These are phyloP conservation scores for Laticauda laticaudata DNA, from an alignment of 2,113 vertebrate genomes.

Conservation along the genomic window DNA sequence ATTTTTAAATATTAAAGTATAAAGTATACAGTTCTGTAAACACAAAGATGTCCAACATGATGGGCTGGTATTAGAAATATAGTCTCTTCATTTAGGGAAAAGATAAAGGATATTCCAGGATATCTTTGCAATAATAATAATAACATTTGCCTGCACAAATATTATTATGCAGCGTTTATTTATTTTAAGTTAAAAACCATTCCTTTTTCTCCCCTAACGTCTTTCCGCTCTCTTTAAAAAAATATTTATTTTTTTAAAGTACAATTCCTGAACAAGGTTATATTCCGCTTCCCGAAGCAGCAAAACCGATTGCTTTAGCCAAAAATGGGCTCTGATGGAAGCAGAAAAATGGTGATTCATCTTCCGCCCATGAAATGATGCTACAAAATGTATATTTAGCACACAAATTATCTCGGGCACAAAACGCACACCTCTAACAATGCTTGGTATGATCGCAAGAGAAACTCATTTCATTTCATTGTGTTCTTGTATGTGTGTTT, in stretches of 20 bases:
- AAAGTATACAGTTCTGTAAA: constrained; percentile 75
- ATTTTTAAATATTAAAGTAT: background rate
- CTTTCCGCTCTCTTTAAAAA: constrained; percentile 15
- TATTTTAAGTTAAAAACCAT: constrained; percentile 33
- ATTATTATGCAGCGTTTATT: constrained; percentile 20
- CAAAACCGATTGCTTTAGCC: background rate
- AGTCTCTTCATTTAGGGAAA: constrained; percentile 65
- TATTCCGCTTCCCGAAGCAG: constrained; percentile 37
- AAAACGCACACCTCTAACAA: background rate
- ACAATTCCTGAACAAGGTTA: constrained; percentile 47
- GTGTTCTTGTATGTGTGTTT: background rate
- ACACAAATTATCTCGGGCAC: constrained; percentile 25
- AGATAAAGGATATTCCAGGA: constrained; percentile 49
- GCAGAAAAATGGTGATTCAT: constrained; percentile 3
- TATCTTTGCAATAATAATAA: constrained; percentile 49
- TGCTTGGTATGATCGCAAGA: constrained; percentile 27
- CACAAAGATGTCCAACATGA: constrained; percentile 71
- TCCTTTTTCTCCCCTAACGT: constrained; percentile 46
- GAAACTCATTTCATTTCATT: constrained; percentile 25
- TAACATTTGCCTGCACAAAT: constrained; percentile 47
- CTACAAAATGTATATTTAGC: constrained; percentile 41
- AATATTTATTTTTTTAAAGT: constrained; percentile 1
- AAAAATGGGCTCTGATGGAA: background rate
- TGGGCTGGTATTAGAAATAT: constrained; percentile 69
- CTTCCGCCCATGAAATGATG: constrained; percentile 37